Base-by-base conservation (phyloP, 2,888 invertebrate species). In the Cephus pulcher region DNA sequence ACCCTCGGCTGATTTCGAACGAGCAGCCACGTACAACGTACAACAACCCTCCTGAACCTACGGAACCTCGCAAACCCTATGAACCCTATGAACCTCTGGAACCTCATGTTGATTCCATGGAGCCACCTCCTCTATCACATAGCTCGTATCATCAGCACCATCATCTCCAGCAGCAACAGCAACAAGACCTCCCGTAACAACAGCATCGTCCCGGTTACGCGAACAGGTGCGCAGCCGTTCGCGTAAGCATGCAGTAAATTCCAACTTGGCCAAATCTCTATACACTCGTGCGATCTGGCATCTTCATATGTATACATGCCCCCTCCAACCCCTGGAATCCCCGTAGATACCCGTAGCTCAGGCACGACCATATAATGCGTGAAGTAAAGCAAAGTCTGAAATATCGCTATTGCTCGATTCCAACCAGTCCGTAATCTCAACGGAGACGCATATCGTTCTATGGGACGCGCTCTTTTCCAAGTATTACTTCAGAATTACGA, bases 181-280 rank as follows among this genome's bases (percentile, higher is more conserved):
- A 40, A 15, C 15, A 15, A 40, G 15, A 40, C 15, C 40, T 15
- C 40, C 15, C 12, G 15, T 40, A 40, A 6, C 56, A 23, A 56
- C 23, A 56, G 56, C 56, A 32, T 23, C 71, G 33, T 30, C 68
- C 75, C 74, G 74, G 79, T 79, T 76, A 56, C 79, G 83, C 84
- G 82, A 84, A 85, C 89, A 90, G 88, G 88, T 89, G 88, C 84
- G 74, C 81, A 83, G 79, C 79, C 80, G 80, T 85, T 86, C 81
- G 80, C 82, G 80, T 87, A 88, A 89, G 87, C 87, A 85, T 87
- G 85, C 85, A 83, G 86, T 88, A 88, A 89, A 89, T 88, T 88
- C 85, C 80, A 89, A 89, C 86, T 87, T 87, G 81, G 85, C 81
- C 82, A 78, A 87, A 86, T 87, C 86, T 87, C 82, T 78, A 78